Percentiles rank a stretch among this genome's conserved stretches.
Conservation (phyloP, 2,888 invertebrate genomes). For the Polia nebulosa region DNA sequence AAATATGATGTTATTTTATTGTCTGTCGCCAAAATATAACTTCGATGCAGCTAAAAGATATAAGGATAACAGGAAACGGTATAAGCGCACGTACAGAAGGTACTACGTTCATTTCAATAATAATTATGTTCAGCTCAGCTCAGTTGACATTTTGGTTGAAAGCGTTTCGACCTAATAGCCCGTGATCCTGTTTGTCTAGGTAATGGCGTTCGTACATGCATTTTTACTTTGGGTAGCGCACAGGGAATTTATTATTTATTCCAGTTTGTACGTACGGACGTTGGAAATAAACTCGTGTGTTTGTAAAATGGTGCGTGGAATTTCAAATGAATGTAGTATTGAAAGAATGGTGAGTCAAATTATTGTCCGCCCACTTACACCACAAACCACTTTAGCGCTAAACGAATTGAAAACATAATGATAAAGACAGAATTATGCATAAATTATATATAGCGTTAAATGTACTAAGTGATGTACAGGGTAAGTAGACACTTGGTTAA, state of each 20-base stretch:
- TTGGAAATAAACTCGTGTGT: neutral
- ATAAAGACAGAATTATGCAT: no score
- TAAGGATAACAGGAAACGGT: constrained; percentile 6
- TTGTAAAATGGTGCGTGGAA: neutral
- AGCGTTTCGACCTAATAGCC: constrained; percentile 60
- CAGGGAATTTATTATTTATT: constrained; percentile 58
- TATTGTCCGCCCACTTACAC: no score
- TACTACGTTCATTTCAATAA: no score
- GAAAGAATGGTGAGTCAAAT: no score
- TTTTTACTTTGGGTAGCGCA: constrained; percentile 63
- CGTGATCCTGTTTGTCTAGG: constrained; percentile 64
- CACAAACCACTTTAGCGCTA: neutral
- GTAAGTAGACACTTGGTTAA: neutral
- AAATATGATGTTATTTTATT: neutral
- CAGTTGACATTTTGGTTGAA: constrained; percentile 57
- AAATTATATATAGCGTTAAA: no score
- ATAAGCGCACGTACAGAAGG: constrained; percentile 9
- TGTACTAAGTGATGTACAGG: neutral
- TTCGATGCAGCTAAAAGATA: neutral
- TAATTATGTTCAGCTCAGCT: constrained; percentile 32
- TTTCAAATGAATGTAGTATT: neutral
- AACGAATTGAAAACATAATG: neutral
- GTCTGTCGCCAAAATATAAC: neutral
- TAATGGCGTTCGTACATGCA: constrained; percentile 66
- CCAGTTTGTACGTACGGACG: constrained; percentile 23